Conservation (phyloP, 1,140 invertebrate species). For the Drosophila grimshawi region DNA sequence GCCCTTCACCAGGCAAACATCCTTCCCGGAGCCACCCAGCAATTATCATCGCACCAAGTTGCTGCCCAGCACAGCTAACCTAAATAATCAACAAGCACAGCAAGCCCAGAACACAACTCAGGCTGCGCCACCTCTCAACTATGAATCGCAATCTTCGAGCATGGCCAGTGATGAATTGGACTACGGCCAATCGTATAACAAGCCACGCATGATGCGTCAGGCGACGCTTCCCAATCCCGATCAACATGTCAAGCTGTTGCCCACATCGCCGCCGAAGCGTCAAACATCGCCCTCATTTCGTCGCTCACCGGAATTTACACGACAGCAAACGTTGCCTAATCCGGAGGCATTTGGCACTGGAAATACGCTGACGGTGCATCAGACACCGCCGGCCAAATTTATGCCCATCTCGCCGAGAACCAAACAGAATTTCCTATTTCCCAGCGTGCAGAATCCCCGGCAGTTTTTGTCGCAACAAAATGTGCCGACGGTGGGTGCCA, state of each 20-base stretch:
- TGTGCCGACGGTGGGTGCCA: constrained; percentile 71
- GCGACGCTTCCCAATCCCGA: constrained; percentile 83
- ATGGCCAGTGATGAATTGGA: constrained; percentile 74
- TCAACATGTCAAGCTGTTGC: constrained; percentile 81
- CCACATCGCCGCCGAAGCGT: constrained; percentile 83
- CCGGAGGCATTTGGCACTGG: constrained; percentile 77
- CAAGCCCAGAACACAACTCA: constrained; percentile 25
- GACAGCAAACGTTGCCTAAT: constrained; percentile 83
- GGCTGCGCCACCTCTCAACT: constrained; percentile 53
- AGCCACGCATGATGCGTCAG: constrained; percentile 79
- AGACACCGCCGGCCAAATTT: constrained; percentile 72
- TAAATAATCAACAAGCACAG: constrained; percentile 2
- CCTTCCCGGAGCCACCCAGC: constrained; percentile 73
- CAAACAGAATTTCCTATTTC: constrained; percentile 84
- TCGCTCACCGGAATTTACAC: constrained; percentile 82
- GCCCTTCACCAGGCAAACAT: constrained; percentile 81
- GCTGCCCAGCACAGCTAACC: constrained; percentile 65
- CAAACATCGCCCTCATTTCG: constrained; percentile 82
- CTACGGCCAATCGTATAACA: constrained; percentile 54
- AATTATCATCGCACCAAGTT: constrained; percentile 76
- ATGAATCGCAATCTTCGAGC: constrained; percentile 66
- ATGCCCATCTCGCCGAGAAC: constrained; percentile 82
- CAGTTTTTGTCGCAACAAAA: constrained; percentile 83
- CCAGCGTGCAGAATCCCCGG: constrained; percentile 77
- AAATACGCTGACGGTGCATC: constrained; percentile 76